Conservation (phyloP, 2,888 invertebrate genomes). For the Hypselothyrea guttata region DNA sequence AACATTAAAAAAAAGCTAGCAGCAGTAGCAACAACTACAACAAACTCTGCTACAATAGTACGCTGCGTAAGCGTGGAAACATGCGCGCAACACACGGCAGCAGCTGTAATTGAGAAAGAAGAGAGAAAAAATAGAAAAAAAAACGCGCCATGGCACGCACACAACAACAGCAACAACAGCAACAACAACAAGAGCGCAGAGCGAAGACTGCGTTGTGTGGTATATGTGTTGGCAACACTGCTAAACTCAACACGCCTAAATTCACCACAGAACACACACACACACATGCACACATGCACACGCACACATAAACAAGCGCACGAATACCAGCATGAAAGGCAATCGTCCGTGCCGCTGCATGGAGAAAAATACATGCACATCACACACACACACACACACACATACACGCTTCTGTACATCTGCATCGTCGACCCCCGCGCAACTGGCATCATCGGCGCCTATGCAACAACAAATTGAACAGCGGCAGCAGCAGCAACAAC, state of each 20-base stretch:
- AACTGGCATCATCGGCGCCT: slow-evolving; percentile 19
- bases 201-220: slow-evolving; percentile 26
- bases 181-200: slow-evolving; percentile 25
- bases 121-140: slow-evolving; percentile 38
- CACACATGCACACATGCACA: slow-evolving; percentile 8
- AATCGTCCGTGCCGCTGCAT: slow-evolving; percentile 65
- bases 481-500: slow-evolving; percentile 32
- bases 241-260: slow-evolving; percentile 37
- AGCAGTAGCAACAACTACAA: slow-evolving; percentile 5
- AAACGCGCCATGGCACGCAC: slow-evolving; percentile 59
- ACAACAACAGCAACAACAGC: slow-evolving; percentile 35
- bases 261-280: slow-evolving; percentile 44
- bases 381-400: slow-evolving; percentile 5
- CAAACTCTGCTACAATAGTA: slow-evolving; percentile 47
- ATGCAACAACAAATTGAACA: slow-evolving; percentile 36
- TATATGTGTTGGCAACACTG: slow-evolving; percentile 56
- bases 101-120: slow-evolving; percentile 2
- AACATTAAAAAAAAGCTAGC: no score
- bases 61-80: slow-evolving; percentile 66
- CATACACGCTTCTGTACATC: slow-evolving; percentile 5
- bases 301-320: slow-evolving; percentile 11
- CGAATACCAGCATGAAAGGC: slow-evolving; percentile 37
- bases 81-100: slow-evolving; percentile 63
- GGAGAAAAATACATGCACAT: slow-evolving; percentile 57
- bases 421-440: slow-evolving; percentile 41